phyloP scores from a whole-genome alignment of 53 echinoderm and acorn worm genomes.

The Patiria pectinifera region DNA sequence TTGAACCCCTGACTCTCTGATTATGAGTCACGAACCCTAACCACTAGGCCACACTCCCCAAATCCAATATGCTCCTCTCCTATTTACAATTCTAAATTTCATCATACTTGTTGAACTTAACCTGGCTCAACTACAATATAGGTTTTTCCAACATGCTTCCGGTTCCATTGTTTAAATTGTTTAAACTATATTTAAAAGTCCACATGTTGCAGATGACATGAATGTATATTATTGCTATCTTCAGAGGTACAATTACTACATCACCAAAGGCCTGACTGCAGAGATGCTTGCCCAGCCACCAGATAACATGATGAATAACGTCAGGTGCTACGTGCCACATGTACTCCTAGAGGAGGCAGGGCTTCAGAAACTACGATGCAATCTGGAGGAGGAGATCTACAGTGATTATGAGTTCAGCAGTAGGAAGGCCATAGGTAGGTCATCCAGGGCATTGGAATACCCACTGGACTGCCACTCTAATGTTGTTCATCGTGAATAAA shows the following conservation, averaged over 20 bases:
- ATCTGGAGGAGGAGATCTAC: constrained; percentile 80
- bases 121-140: too few relatives aligned
- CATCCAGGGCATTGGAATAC: neutral
- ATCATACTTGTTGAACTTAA: too few relatives aligned
- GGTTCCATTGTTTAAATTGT: too few relatives aligned
- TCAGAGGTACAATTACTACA: constrained; percentile 98
- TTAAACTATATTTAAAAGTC: too few relatives aligned
- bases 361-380: constrained; percentile 64
- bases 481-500: too few relatives aligned
- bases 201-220: neutral
- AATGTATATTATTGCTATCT: neutral
- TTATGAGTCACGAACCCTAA: too few relatives aligned
- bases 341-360: constrained; percentile 67
- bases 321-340: constrained; percentile 69
- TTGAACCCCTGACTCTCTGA: too few relatives aligned
- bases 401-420: constrained; percentile 86
- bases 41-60: too few relatives aligned
- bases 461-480: too few relatives aligned
- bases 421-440: constrained; percentile 91
- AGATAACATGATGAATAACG: constrained; percentile 82
- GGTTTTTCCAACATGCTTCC: too few relatives aligned
- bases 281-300: constrained; percentile 88
- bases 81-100: too few relatives aligned
- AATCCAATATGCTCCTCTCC: too few relatives aligned
- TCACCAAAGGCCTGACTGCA: constrained; percentile 81